Conservation (phyloP, 2,797 vertebrate species). For the Orestias chungarensis region DNA sequence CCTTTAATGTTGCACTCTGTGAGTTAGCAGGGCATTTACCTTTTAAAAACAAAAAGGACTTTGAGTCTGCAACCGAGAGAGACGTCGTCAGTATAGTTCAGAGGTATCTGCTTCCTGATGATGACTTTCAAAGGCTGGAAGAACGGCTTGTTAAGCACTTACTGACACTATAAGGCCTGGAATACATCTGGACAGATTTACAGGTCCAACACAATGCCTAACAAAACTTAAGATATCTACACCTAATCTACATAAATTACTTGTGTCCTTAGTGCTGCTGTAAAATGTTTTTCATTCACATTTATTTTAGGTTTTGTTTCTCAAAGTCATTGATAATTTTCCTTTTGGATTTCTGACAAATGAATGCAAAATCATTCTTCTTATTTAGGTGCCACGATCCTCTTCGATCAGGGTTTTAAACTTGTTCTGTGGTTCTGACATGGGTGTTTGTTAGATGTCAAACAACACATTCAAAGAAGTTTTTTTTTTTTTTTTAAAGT, state of each 20-base stretch:
- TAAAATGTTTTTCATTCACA: not conserved
- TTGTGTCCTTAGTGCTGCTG: not conserved
- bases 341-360: not conserved
- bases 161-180: conserved; percentile 18
- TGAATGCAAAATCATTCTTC: not conserved
- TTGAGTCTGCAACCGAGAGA: conserved; percentile 77
- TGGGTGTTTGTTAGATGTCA: not conserved
- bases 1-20: conserved; percentile 91
- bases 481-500: too few species aligned
- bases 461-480: not conserved
- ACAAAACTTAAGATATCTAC: not conserved
- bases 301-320: not conserved
- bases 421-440: not conserved
- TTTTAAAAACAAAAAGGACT: conserved; percentile 82
- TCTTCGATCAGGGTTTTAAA: not conserved
- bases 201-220: not conserved
- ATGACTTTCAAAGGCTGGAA: conserved; percentile 74
- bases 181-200: not conserved
- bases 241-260: not conserved
- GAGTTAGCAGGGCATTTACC: conserved; percentile 92
- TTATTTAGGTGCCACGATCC: not conserved
- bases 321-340: not conserved
- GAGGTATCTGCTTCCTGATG: conserved; percentile 77
- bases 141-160: conserved; percentile 56
- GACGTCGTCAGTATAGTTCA: conserved; percentile 77